A percentile compares a stretch with the other conserved stretches of the same genome.
Evolutionary conservation across 2,113 vertebrate genomes (phyloP).

Genomic region (Desmodus rotundus): DNA sequence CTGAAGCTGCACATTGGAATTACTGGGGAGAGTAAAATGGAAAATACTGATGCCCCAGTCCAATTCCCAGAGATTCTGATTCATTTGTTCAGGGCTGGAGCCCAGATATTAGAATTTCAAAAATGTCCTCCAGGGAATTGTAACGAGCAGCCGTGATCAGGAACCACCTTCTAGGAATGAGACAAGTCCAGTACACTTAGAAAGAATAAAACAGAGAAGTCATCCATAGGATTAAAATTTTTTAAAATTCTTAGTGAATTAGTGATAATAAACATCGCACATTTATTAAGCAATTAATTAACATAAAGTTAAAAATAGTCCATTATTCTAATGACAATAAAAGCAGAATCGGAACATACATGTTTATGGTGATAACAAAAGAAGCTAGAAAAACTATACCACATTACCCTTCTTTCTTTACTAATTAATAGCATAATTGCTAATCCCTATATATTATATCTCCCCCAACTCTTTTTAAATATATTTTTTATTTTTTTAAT

Average conservation of each 20-base stretch:
- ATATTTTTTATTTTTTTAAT: too few species aligned
- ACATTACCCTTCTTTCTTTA: neutral
- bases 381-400: neutral
- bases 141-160: neutral
- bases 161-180: neutral
- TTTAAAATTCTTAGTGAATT: slow-evolving; percentile 2
- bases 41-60: neutral
- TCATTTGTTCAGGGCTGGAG: neutral
- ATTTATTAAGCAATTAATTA: slow-evolving; percentile 9
- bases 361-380: slow-evolving; percentile 5
- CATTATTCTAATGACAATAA: neutral
- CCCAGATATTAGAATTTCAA: neutral
- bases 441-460: neutral
- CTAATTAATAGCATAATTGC: neutral
- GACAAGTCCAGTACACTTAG: neutral
- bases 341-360: neutral
- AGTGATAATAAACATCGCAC: neutral
- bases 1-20: neutral
- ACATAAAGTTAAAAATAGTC: neutral
- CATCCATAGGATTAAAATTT: neutral
- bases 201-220: neutral
- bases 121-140: neutral
- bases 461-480: neutral
- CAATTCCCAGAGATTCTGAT: neutral
- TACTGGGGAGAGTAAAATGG: neutral